Evolutionary conservation across 2,888 invertebrate species (phyloP), one percentile per base, ranked within the genome.

Genomic region (Embidobia sp.): DNA sequence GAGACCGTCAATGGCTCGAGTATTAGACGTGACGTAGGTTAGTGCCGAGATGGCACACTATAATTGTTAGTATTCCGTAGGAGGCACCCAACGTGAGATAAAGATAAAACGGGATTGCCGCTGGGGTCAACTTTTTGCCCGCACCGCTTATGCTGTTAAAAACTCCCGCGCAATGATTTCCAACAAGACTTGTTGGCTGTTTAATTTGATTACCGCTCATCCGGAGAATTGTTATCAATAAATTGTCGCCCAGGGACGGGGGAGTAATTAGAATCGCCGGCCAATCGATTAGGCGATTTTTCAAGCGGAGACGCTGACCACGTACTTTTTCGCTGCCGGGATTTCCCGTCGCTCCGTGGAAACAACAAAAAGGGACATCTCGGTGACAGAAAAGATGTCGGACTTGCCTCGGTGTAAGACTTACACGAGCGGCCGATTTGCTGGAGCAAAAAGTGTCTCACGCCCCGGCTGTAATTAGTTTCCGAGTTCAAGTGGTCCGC

Each of bases 381-480:
- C n/a, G 13, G 49, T 29, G 42, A 66, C 51, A 75, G 74, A 78
- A 79, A 80, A 79, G 78, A 73, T 77, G 76, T 73, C 75, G 79
- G 79, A 80, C 73, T 57, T 40, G n/a, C n/a, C n/a, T n/a, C 27
- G 35, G 15, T 35, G 6, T 40, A 40, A 49, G 63, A 51, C 42
- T 51, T 44, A 22, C 18, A 35, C 37, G 29, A 53, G 13, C 37
- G 53, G 26, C 15, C 64, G 59, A 61, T 53, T 37, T 29, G 31
- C 44, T 8, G 79, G 80, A 75, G 80, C 81, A 83, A 85, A 85
- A 87, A 87, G 83, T 81, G 79, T 78, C 81, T 83, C 80, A 82
- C 83, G 82, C 79, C 79, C 79, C 78, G 79, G 73, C 80, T 82
- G 84, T 86, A 86, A 88, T 88, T 88, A 88, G 87, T 85, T 85